Conservation (phyloP, 92 coral and sea anemone species). For the Zoanthus sansibaricus region DNA sequence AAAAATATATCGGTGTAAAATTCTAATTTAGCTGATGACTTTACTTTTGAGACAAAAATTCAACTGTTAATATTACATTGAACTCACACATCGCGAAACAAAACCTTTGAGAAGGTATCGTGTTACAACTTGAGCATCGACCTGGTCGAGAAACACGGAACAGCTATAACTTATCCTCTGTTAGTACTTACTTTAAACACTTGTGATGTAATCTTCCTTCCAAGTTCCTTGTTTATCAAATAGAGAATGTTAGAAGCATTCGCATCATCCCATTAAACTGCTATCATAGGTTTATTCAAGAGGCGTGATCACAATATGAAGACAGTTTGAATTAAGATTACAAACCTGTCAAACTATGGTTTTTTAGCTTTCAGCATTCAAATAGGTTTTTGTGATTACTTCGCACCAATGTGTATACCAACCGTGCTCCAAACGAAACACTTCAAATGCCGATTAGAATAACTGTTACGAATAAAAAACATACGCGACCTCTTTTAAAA, state of each 20-base stretch:
- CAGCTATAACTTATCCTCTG: not conserved
- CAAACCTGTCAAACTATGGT: not conserved
- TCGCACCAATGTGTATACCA: not conserved
- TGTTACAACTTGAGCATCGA: not conserved
- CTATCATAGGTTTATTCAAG: not conserved
- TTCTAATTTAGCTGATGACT: not conserved
- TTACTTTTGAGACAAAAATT: not conserved
- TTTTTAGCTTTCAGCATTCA: not conserved
- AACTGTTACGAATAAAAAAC: not conserved
- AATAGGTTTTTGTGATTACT: not conserved
- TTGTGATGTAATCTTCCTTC: not conserved
- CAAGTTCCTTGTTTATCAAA: not conserved
- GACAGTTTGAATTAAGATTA: not conserved
- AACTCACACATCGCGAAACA: not conserved
- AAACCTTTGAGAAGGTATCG: not conserved
- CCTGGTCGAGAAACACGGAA: not conserved
- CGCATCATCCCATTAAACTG: not conserved
- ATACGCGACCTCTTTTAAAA: not conserved
- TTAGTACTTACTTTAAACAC: not conserved
- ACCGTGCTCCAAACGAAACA: not conserved
- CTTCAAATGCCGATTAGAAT: not conserved
- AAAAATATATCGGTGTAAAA: not conserved
- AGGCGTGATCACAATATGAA: not conserved
- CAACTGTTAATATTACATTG: not conserved
- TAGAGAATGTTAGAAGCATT: not conserved